Percentiles rank a stretch among this genome's conserved stretches.
Conservation (phyloP, 2,888 invertebrate species). For the Drosophila dives region DNA sequence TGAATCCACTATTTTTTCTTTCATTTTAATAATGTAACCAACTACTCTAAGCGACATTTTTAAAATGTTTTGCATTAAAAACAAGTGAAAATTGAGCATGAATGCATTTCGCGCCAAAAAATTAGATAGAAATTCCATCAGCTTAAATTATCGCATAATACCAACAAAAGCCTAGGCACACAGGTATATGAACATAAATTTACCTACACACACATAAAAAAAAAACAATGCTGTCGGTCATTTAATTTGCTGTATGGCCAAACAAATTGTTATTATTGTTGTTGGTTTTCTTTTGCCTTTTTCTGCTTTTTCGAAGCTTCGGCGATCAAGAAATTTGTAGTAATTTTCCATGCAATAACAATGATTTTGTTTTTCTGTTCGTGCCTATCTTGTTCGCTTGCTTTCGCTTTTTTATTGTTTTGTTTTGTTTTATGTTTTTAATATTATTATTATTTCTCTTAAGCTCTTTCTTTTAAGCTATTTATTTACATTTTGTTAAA, state of each 20-base stretch:
- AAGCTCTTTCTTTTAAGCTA: constrained; percentile 5
- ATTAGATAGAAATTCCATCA: constrained; percentile 14
- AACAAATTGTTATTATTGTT: constrained; percentile 57
- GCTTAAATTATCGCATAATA: constrained; percentile 36
- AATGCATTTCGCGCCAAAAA: constrained; percentile 57
- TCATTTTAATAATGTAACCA: background rate
- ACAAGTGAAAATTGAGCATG: constrained; percentile 23
- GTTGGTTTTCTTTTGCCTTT: constrained; percentile 40
- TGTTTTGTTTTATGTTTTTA: constrained; percentile 30
- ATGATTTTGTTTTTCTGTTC: constrained; percentile 53
- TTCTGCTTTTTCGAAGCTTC: constrained; percentile 33
- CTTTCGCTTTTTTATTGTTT: constrained; percentile 28
- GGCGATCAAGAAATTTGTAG: constrained; percentile 65
- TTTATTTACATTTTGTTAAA: constrained; percentile 11
- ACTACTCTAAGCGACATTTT: background rate
- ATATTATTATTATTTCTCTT: constrained; percentile 11
- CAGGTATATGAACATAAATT: constrained; percentile 4
- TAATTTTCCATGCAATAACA: constrained; percentile 78
- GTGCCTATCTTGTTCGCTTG: constrained; percentile 35
- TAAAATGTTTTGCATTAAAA: background rate
- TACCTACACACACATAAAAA: constrained; percentile 4
- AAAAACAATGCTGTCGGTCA: constrained; percentile 49
- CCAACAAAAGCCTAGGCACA: constrained; percentile 18
- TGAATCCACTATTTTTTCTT: background rate
- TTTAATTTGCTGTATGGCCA: constrained; percentile 58